Evolutionary conservation across 2,888 invertebrate species (phyloP), one percentile per base, ranked within the genome.

Genomic region (Nomada flava): DNA sequence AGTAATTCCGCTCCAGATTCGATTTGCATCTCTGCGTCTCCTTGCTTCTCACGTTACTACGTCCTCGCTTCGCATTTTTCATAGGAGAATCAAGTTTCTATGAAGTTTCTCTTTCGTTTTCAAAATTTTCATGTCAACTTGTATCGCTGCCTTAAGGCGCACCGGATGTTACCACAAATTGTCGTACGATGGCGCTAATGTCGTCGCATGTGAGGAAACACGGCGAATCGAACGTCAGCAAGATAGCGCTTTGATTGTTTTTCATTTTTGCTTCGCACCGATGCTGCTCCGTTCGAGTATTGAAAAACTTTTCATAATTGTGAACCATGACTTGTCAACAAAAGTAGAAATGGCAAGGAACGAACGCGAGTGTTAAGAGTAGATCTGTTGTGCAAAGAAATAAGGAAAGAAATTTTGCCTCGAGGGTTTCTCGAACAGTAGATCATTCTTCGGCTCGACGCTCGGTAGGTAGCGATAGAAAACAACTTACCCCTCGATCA

Each of bases 1-100:
- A 96, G 89, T 73, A 96, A 91, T 90, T 96, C 95, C n/a, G 95
- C 88, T 55, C 96, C 96, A 20, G 95, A 95, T 94, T 96, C 96
- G 36, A 95, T 91, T 92, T 82, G 83, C 86, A 86, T 87, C 2
- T n/a, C 26, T 26, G 2, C 23, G 9, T n/a, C 23, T 55, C 18
- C 50, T 59, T 47, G 50, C 15, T 65, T 13, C 18, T 64, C 55
- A 15, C 11, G 20, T 23, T n/a, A 55, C 52, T n/a, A 2, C 2
- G 36, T 11, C 20, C 5, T 0, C 2, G 3, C 53, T 50, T 52
- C 26, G 1, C n/a, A 20, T 29, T 59, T 36, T n/a, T 29, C 47
- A 36, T 7, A 7, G 36, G 23, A 23, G 1, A 57, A 15, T 57
- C 11, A 63, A 5, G 26, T 13, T 2, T 13, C 36, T 36, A 5